Percentiles rank a stretch among this genome's conserved stretches.
These are phyloP conservation scores for Caenorhabditis zanzibari DNA, from an alignment of 2,888 invertebrate genomes.

Conservation along the genomic window DNA sequence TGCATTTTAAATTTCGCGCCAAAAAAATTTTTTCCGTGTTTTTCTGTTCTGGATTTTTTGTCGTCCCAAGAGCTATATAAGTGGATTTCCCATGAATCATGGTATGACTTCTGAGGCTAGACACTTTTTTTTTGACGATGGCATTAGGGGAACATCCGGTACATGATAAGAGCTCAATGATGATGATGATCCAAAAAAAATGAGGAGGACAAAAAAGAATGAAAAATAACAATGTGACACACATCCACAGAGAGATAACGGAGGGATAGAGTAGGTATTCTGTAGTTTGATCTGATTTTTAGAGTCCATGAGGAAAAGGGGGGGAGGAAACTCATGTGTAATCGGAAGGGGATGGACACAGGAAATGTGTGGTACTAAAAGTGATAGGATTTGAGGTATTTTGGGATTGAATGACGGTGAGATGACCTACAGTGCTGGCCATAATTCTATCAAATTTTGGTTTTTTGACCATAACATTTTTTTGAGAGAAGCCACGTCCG, in stretches of 20 bases:
- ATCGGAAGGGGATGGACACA: no score
- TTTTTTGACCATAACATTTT: no score
- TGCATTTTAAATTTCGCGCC: no score
- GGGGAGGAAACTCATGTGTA: background rate
- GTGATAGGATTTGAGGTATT: no score
- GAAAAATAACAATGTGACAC: background rate
- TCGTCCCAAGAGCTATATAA: background rate
- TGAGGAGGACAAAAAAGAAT: background rate
- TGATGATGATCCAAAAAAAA: background rate
- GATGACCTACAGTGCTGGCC: no score
- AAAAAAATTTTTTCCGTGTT: no score
- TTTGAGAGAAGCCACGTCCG: no score
- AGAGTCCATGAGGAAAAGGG: background rate
- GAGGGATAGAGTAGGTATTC: background rate
- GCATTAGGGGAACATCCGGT: background rate
- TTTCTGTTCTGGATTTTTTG: background rate
- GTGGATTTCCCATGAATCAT: background rate
- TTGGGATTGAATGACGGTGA: no score
- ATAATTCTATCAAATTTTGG: no score
- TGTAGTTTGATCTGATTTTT: conserved; percentile 4
- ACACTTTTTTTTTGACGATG: background rate
- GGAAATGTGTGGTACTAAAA: no score
- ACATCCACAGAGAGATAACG: background rate
- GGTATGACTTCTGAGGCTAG: background rate
- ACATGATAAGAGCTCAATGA: conserved; percentile 7